Evolutionary conservation across 2,113 vertebrate genomes (phyloP), one percentile per base, ranked within the genome.

Genomic region (mouse (Mus musculus)): DNA sequence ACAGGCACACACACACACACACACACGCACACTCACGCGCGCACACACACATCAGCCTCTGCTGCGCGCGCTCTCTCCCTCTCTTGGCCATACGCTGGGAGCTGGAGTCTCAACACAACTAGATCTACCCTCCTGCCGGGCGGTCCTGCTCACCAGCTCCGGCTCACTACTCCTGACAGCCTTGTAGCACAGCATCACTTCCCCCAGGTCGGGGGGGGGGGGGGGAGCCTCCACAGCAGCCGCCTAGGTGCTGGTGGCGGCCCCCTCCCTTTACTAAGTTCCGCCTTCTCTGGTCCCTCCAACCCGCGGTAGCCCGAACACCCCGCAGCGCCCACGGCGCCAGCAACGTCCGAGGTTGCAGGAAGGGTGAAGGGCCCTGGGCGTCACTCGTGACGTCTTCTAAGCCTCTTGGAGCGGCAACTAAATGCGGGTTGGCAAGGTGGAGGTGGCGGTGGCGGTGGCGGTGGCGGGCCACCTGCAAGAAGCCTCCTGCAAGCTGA

Each of bases 321-420:
- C 82, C 65, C n/a, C 24, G 39, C 90, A 56, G 94, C 88, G 39
- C 4, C 49, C 49, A 49, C 49, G 3, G 89, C 77, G 28, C 86
- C 89, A 7, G 3, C 22, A 89, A 89, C 30, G 0, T 14, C 59
- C 14, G 24, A 65, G 82, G 82, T 85, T 65, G 52, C 94, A 2
- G 81, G 80, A 82, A 86, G 91, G 96, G 88, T 88, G 33, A 28
- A 80, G 72, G 90, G 65, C 80, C 85, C 56, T 16, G 93, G 93
- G 96, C 95, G 93, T 97, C 96, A 96, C 95, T 67, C 71, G 97
- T 76, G 95, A 91, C 67, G 95, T 95, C 84, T 77, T 2, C 89
- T 76, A 4, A 96, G 30, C 82, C 93, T 0, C 97, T 89, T 20
- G 0, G 76, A 49, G 81, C 6, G 42, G 92, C 76, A 0, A 69